Evolutionary conservation across 2,888 invertebrate species (phyloP).

Genomic region (Metallyticus violacea): DNA sequence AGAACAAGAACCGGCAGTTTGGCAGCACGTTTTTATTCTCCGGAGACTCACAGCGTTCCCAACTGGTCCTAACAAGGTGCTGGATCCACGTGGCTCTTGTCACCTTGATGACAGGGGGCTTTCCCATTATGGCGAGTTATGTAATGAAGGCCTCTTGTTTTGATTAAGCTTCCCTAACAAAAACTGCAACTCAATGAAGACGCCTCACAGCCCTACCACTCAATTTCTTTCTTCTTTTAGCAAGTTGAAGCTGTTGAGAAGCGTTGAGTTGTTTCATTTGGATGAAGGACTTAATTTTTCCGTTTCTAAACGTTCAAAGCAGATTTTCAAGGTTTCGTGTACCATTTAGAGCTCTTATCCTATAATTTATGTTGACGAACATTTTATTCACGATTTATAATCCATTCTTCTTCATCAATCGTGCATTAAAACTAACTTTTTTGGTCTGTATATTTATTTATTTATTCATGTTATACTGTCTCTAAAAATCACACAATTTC

Average conservation of each 20-base stretch:
- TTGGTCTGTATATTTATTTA: no score
- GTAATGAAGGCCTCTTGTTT: background rate
- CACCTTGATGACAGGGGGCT: background rate
- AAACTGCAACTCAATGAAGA: background rate
- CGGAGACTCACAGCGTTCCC: background rate
- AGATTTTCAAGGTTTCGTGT: background rate
- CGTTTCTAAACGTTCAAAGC: no score
- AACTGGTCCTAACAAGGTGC: background rate
- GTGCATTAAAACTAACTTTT: no score
- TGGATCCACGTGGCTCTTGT: background rate
- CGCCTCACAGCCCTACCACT: no score
- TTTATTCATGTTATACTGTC: no score
- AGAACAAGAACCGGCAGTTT: background rate
- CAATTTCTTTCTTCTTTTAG: background rate
- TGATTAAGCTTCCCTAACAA: background rate
- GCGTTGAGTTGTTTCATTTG: background rate
- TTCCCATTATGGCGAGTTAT: background rate
- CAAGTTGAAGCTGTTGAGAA: no score
- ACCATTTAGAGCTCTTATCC: no score
- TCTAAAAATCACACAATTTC: no score
- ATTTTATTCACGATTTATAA: no score
- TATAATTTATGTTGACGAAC: no score
- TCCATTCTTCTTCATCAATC: no score
- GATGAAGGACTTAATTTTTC: background rate
- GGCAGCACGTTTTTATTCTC: background rate